Base-by-base conservation (phyloP, 2,113 vertebrate species). In the Zeus faber region DNA sequence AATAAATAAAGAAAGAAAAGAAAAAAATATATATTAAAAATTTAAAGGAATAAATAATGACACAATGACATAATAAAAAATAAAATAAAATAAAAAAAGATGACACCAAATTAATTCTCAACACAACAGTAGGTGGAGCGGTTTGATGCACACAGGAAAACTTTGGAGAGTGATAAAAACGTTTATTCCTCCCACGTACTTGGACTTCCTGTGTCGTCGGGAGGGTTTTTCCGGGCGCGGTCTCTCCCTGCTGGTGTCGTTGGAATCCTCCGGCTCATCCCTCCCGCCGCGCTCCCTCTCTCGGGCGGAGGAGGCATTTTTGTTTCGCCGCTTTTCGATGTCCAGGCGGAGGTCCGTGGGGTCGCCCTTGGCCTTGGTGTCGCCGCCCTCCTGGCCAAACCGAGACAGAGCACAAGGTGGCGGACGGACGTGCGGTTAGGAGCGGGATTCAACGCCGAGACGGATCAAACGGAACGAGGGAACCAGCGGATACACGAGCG, bases 271-370 rank as follows among this genome's bases (percentile, higher is more conserved):
- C 5, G 84, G 51, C 90, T 90, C 80, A 85, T 82, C 62, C 85
- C n/a, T 94, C 91, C 5, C 89, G 90, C 79, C 92, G 81, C 85
- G 87, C 82, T 93, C 93, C 74, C 83, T 88, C 78, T 94, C 92
- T 70, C 93, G 92, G 88, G 52, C 74, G 18, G 77, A 75, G 66
- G 92, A n/a, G n/a, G n/a, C n/a, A n/a, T n/a, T 92, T 89, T 96
- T 95, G 93, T 97, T 99, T 81, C 93, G 93, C 13, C 93, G 93
- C 65, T 98, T n/a, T n/a, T n/a, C 94, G 85, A 98, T 97, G 86
- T 98, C 95, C 90, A 95, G 91, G 63, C 93, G 93, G 44, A 99
- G 94, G 79, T 99, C 96, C 85, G 91, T 84, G 47, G 93, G 82
- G 67, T 97, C 94, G 9, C 91, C 91, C 77, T 94, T 97, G 33